phyloP scores from a whole-genome alignment of 1,140 invertebrate genomes.

The Danaus melanippus region DNA sequence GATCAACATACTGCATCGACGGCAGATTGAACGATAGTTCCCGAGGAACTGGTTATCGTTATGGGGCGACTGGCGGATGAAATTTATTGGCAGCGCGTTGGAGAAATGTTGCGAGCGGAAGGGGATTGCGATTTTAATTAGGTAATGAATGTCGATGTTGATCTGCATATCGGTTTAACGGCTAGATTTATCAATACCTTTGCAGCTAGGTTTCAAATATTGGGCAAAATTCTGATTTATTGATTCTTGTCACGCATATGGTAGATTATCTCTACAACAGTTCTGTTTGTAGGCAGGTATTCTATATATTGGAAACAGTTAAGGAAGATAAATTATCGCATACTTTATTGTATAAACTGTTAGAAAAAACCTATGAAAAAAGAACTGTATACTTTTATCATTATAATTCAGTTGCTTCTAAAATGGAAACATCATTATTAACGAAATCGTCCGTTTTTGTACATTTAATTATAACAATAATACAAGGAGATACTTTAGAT shows the following conservation, averaged over 20 bases:
- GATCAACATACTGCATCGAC: constrained; percentile 70
- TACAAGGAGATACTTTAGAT: constrained; percentile 60
- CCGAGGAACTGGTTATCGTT: constrained; percentile 72
- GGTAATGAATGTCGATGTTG: constrained; percentile 71
- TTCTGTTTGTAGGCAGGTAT: too few relatives aligned
- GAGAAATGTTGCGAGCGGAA: constrained; percentile 71
- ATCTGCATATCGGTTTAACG: constrained; percentile 69
- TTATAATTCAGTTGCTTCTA: constrained; percentile 6
- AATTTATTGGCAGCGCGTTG: constrained; percentile 70
- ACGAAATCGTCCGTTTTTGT: constrained; percentile 19
- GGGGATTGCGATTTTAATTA: constrained; percentile 71
- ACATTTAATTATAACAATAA: constrained; percentile 53
- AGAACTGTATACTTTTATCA: constrained; percentile 1
- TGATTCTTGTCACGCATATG: constrained; percentile 35
- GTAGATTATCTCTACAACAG: constrained; percentile 1
- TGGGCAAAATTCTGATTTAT: constrained; percentile 46
- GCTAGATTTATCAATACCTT: constrained; percentile 66
- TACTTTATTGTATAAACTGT: background rate
- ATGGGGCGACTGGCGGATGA: constrained; percentile 69
- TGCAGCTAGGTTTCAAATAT: constrained; percentile 41
- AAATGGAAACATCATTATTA: constrained; percentile 13
- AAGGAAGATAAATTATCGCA: too few relatives aligned
- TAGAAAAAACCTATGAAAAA: background rate
- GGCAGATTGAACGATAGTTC: constrained; percentile 71
- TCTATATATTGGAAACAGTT: too few relatives aligned